Evolutionary conservation across 2,888 invertebrate species (phyloP).

Genomic region (Myopa tessellatipennis): DNA sequence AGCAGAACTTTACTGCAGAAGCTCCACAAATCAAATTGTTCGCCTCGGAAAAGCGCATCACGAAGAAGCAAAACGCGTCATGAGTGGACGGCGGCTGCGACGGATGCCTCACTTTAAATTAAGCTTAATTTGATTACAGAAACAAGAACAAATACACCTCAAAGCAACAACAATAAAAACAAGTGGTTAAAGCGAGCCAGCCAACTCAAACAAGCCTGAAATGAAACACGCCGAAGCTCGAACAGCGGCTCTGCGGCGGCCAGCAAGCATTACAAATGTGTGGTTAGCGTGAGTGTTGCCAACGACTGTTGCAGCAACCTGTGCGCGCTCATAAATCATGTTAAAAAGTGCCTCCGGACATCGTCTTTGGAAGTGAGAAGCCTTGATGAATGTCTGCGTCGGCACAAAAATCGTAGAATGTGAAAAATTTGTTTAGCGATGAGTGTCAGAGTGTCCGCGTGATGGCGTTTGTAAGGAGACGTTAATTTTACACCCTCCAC

Average conservation of each 20-base stretch:
- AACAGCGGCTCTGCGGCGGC: not conserved
- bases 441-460: no score
- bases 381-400: not conserved
- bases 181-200: not conserved
- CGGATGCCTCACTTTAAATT: constrained; percentile 3
- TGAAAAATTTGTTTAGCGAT: not conserved
- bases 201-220: no score
- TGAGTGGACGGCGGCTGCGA: constrained; percentile 5
- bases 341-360: constrained; percentile 22
- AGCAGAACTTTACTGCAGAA: no score
- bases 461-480: no score
- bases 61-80: not conserved
- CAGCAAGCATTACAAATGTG: constrained; percentile 59
- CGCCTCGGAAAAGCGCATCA: no score
- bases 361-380: not conserved
- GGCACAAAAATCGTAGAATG: not conserved
- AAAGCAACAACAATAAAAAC: constrained; percentile 31
- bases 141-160: not conserved
- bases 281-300: constrained; percentile 61
- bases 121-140: constrained; percentile 34
- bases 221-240: no score
- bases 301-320: constrained; percentile 58
- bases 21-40: no score
- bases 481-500: no score
- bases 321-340: constrained; percentile 47